Conservation (phyloP, 2,113 vertebrate species). For the Antigone vipio region DNA sequence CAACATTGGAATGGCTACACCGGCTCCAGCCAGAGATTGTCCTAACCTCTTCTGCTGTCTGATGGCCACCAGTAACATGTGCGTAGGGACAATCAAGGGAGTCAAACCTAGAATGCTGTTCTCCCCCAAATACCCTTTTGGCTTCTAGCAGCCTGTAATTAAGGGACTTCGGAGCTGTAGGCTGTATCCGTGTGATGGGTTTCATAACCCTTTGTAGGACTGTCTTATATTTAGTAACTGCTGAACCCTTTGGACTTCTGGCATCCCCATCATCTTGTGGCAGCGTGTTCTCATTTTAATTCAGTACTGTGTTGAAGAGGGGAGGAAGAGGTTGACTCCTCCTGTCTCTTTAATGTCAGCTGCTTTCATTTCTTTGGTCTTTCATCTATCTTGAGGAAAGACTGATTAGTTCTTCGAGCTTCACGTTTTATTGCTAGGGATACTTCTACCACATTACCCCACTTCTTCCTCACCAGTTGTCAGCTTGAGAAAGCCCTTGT, state of each 20-base stretch:
- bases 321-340: neutral
- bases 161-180: neutral
- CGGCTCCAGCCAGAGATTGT: fast-evolving
- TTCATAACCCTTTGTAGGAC: neutral
- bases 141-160: neutral
- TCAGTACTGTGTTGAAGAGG: neutral
- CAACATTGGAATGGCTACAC: no score
- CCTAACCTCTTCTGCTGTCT: neutral
- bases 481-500: neutral
- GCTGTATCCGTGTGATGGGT: neutral
- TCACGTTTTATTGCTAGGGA: neutral
- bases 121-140: neutral
- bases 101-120: neutral
- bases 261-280: neutral
- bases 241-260: neutral
- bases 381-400: neutral
- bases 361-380: neutral
- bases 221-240: neutral
- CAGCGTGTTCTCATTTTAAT: neutral
- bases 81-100: neutral
- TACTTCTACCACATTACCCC: neutral
- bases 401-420: neutral
- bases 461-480: neutral
- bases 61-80: neutral
- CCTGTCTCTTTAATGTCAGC: neutral